Base-by-base conservation (phyloP, 2,797 vertebrate species). In the Hydrocynus forskahlii region DNA sequence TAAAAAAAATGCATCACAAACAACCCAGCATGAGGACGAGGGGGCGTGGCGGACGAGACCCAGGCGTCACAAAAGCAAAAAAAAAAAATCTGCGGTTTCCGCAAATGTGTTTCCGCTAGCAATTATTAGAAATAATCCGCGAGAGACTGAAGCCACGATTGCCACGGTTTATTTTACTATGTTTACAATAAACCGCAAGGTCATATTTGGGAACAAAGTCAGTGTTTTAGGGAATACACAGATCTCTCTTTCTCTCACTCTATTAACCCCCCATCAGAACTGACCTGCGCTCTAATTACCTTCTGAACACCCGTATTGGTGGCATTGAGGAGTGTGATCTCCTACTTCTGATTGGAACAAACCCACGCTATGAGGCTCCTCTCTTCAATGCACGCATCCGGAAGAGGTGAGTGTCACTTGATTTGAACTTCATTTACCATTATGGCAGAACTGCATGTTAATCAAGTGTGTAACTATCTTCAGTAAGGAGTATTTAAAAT, bases 261-360 rank as follows among this genome's bases (percentile, higher is more conserved):
- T 75, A 10, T 69, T 57, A 17, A 40, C 55, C 10, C 38, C 78
- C 13, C 83, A 45, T 83, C 1, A 99, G 98, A 81, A 94, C 96
- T 64, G 98, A 99, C 91, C 91, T 99, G 76, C 96, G 98, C 81
- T 99, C 98, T 40, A 99, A 96, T 92, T 99, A 99, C 92, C 93
- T 99, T 87, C 91, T 99, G 88, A 99, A 99, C 91, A 93, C 95
- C 40, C 95, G 95, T 87, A 99, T 99, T 79, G 84, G 93, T 0
- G 97, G 98, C 81, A 95, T 99, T 50, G 98, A 99, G 90, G 98
- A 99, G 64, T 94, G 94, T 63, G 98, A 99, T 90, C 84, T 97
- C 74, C 89, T 99, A 85, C 95, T 99, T 86, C 90, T 99, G 69
- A 80, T 99, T 63, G 98, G 98, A 87, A 98, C 96, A 57, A 99